phyloP scores from a whole-genome alignment of 23 tunicate species.

The Trididemnum miniatum region DNA sequence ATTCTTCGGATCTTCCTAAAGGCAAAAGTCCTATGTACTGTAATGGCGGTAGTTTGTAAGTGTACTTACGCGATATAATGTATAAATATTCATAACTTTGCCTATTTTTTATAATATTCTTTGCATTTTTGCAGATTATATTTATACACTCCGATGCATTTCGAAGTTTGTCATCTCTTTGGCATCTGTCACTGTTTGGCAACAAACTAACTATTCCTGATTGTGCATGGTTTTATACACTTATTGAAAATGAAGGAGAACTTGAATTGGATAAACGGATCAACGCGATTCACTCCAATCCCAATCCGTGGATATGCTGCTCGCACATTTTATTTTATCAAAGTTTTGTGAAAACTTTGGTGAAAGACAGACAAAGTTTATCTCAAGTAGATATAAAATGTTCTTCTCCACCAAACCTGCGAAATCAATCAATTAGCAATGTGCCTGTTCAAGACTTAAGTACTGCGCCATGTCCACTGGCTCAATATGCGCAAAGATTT shows the following conservation, averaged over 20 bases:
- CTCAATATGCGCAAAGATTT: no score
- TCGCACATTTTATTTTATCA: background rate
- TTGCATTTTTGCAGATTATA: no score
- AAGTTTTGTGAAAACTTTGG: background rate
- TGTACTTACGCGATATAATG: no score
- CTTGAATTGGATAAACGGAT: slow-evolving; percentile 35
- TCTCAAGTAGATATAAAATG: background rate
- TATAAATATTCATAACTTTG: no score
- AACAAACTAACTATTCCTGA: slow-evolving; percentile 35
- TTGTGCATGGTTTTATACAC: slow-evolving; percentile 28
- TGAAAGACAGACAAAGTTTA: background rate
- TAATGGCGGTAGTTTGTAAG: no score
- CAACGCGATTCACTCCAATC: background rate
- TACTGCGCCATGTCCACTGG: no score
- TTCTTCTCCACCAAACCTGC: background rate
- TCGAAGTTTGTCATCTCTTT: slow-evolving; percentile 3
- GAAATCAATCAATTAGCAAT: no score
- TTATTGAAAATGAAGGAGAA: slow-evolving; percentile 36
- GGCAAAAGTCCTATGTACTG: no score
- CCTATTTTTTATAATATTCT: no score
- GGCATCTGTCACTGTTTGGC: slow-evolving; percentile 54
- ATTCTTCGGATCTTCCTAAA: no score
- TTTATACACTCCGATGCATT: slow-evolving; percentile 14
- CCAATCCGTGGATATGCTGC: slow-evolving; percentile 54
- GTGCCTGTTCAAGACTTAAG: no score